Percentiles rank a stretch among this genome's conserved stretches.
These are phyloP conservation scores for Trichosurus vulpecula DNA, from an alignment of 2,797 vertebrate genomes.

Conservation along the genomic window DNA sequence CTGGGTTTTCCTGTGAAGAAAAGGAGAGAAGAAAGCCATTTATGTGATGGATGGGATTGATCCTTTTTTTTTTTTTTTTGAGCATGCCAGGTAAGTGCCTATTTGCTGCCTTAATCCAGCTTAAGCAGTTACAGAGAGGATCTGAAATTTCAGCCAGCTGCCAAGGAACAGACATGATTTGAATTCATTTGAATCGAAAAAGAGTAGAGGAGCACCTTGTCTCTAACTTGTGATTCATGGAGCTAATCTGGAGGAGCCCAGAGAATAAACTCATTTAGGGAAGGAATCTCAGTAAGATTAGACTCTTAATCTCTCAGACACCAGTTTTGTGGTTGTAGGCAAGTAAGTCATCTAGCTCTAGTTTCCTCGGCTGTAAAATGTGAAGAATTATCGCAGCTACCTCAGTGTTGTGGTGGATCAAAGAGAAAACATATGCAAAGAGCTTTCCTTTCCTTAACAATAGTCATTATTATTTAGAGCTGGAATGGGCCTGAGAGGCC, in stretches of 20 bases:
- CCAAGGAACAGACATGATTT: conserved; percentile 43
- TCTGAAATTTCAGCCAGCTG: conserved; percentile 48
- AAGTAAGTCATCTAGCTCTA: not conserved
- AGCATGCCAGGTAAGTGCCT: not conserved
- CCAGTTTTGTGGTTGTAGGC: not conserved
- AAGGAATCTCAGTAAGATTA: not conserved
- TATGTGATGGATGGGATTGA: conserved; percentile 37
- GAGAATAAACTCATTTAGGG: not conserved
- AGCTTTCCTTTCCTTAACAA: not conserved
- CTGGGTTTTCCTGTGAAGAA: conserved; percentile 93
- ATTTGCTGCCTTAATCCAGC: conserved; percentile 28
- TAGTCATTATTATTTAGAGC: not conserved
- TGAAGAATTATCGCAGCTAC: not conserved
- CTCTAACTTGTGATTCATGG: not conserved
- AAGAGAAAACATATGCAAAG: not conserved
- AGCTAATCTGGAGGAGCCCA: not conserved
- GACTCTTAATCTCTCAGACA: not conserved
- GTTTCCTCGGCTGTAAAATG: not conserved
- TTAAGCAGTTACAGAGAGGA: conserved; percentile 34
- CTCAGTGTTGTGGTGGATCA: not conserved
- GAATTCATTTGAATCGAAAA: conserved; percentile 40
- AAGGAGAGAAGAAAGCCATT: conserved; percentile 61
- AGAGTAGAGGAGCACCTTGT: conserved; percentile 33
- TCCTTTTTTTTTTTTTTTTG: not conserved
- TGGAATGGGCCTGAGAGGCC: not conserved